These are phyloP conservation scores for Hetaerina americana DNA, from an alignment of 1,140 invertebrate genomes.

Conservation along the genomic window DNA sequence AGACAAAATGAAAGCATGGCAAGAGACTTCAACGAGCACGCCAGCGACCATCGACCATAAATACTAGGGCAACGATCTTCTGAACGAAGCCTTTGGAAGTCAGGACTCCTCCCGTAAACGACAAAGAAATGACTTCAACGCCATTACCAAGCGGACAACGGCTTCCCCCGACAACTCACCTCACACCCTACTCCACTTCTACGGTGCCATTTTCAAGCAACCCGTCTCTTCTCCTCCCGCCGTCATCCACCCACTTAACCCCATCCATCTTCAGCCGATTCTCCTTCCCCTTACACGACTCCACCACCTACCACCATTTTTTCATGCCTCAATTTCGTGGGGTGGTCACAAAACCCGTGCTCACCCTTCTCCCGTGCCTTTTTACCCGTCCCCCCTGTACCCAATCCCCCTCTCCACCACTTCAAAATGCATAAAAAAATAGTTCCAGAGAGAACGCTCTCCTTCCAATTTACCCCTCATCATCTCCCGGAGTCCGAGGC, in stretches of 20 bases:
- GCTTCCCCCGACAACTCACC: too few relatives aligned
- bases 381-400: background rate
- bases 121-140: background rate
- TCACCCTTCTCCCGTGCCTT: background rate
- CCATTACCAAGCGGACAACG: too few relatives aligned
- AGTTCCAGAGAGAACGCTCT: background rate
- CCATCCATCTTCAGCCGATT: background rate
- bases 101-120: background rate
- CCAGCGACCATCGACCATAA: too few relatives aligned
- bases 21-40: background rate
- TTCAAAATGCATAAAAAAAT: background rate
- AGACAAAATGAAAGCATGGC: too few relatives aligned
- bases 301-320: background rate
- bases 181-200: background rate
- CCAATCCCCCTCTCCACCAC: too few relatives aligned
- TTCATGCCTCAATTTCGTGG: background rate
- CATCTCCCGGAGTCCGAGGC: background rate
- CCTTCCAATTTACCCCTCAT: background rate
- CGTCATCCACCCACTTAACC: background rate
- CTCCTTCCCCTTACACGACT: background rate
- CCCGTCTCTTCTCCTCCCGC: background rate
- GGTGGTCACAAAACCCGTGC: background rate
- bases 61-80: background rate
- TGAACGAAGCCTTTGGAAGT: background rate
- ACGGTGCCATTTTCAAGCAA: background rate